phyloP scores from a whole-genome alignment of 2,888 invertebrate genomes.

The Drosophila tanythrix region DNA sequence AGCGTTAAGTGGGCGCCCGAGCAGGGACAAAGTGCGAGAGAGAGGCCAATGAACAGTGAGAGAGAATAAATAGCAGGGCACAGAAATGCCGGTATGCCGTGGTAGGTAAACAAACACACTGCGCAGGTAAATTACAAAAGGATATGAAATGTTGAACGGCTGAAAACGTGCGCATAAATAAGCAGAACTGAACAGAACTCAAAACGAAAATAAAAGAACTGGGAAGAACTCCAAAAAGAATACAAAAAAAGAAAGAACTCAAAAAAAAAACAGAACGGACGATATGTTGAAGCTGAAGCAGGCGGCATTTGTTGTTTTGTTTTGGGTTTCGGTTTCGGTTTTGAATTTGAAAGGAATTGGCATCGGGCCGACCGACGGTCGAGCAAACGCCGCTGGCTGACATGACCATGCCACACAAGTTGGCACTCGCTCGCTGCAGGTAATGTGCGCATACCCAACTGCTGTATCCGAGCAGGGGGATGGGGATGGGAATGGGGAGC shows the following conservation, averaged over 20 bases:
- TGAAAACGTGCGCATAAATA: conserved; percentile 73
- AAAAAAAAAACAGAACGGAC: background rate
- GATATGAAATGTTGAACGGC: conserved; percentile 43
- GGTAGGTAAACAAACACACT: conserved; percentile 60
- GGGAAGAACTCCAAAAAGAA: conserved; percentile 4
- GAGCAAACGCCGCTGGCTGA: conserved; percentile 61
- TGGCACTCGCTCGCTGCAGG: conserved; percentile 43
- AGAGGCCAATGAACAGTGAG: background rate
- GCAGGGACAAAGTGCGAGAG: conserved; percentile 1
- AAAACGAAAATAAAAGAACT: conserved; percentile 25
- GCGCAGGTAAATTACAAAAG: conserved; percentile 66
- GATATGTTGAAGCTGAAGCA: conserved; percentile 5
- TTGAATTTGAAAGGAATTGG: conserved; percentile 66
- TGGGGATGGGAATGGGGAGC: background rate
- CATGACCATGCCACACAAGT: conserved; percentile 71
- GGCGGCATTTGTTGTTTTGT: conserved; percentile 45
- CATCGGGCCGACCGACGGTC: conserved; percentile 27
- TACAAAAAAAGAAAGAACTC: background rate
- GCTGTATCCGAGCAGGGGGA: conserved; percentile 1
- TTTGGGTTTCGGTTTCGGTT: conserved; percentile 25
- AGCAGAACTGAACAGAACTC: conserved; percentile 42
- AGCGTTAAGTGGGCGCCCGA: conserved; percentile 50
- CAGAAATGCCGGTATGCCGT: conserved; percentile 15
- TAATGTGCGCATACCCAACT: conserved; percentile 24
- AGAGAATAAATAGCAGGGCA: conserved; percentile 1